These are phyloP conservation scores for Penaeus chinensis DNA, from an alignment of 1,140 invertebrate genomes.

Conservation along the genomic window DNA sequence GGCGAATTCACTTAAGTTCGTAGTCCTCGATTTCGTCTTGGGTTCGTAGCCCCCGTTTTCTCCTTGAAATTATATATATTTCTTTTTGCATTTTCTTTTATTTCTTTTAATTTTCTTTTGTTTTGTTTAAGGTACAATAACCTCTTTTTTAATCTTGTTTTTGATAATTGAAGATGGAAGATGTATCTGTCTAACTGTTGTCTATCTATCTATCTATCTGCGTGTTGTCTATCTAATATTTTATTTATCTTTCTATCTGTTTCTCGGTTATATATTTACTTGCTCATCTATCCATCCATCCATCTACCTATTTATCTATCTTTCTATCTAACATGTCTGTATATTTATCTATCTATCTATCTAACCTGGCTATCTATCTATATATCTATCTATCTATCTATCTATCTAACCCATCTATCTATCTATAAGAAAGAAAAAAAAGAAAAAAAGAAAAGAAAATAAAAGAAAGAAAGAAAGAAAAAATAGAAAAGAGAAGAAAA, in stretches of 20 bases:
- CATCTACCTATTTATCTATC: not conserved
- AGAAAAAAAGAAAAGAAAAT: not conserved
- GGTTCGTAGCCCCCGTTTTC: too few species aligned
- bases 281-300: not conserved
- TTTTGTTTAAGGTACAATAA: too few species aligned
- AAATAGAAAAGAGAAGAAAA: too few species aligned
- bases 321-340: not conserved
- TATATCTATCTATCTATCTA: not conserved
- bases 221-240: not conserved
- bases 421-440: conserved; percentile 7
- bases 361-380: not conserved
- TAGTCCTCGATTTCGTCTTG: too few species aligned
- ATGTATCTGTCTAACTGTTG: not conserved
- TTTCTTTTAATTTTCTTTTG: too few species aligned
- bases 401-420: not conserved
- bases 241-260: not conserved
- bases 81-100: too few species aligned
- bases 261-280: not conserved
- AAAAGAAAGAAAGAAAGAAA: not conserved
- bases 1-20: too few species aligned
- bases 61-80: too few species aligned
- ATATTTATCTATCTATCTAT: conserved; percentile 3
- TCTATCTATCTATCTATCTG: conserved; percentile 13
- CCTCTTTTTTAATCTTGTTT: too few species aligned
- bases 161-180: too few species aligned